Evolutionary conservation across 1,140 invertebrate genomes (phyloP).

Genomic region (Calephelis nemesis): DNA sequence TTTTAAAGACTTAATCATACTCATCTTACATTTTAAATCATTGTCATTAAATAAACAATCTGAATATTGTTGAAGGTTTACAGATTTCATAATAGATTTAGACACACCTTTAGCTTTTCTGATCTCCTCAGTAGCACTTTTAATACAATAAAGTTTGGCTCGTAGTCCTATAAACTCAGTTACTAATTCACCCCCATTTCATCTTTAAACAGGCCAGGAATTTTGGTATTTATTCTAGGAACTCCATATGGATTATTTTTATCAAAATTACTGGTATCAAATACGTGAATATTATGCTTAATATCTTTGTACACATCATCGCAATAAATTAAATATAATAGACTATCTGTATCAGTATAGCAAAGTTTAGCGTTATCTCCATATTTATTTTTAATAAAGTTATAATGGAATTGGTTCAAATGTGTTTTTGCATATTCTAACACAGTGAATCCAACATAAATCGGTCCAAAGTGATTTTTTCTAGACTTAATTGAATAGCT

Average conservation of each 20-base stretch:
- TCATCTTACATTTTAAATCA: too few relatives aligned
- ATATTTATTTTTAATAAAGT: conserved; percentile 42
- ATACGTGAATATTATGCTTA: conserved; percentile 34
- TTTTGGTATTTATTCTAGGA: conserved; percentile 42
- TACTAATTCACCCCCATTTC: conserved; percentile 40
- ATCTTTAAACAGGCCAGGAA: conserved; percentile 44
- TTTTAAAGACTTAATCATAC: too few relatives aligned
- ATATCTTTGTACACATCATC: conserved; percentile 68
- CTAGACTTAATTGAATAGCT: conserved; percentile 50
- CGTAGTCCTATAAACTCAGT: conserved; percentile 44
- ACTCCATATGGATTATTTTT: conserved; percentile 32
- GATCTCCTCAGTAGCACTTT: conserved; percentile 13
- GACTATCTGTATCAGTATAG: conserved; percentile 65
- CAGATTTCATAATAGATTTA: too few relatives aligned
- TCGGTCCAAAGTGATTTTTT: conserved; percentile 53
- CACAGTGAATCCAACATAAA: conserved; percentile 59
- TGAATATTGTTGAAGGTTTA: too few relatives aligned
- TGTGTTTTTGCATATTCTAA: conserved; percentile 57
- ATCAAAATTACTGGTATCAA: conserved; percentile 48
- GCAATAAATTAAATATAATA: conserved; percentile 58
- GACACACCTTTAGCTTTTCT: conserved; percentile 19
- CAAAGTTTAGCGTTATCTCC: conserved; percentile 26
- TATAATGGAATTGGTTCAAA: conserved; percentile 44
- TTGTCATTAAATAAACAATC: too few relatives aligned
- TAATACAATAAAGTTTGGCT: conserved; percentile 38